phyloP scores from a whole-genome alignment of 2,797 vertebrate species.

The Eleutherodactylus coqui region DNA sequence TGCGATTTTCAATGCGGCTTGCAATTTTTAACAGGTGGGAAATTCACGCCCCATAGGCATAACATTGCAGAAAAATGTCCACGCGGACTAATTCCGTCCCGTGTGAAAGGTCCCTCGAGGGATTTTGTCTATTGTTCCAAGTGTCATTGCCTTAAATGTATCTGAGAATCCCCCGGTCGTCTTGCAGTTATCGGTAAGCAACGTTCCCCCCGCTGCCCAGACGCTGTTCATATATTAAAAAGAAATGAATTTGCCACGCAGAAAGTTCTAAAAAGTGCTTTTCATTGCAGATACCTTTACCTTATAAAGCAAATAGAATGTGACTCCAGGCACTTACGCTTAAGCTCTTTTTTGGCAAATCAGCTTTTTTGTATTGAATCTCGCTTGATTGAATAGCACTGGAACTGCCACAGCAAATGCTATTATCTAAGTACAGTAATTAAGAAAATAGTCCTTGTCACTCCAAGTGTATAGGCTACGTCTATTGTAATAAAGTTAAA shows the following conservation, averaged over 20 bases:
- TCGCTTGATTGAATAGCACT: slow-evolving; percentile 76
- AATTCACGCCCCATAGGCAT: too few relatives aligned
- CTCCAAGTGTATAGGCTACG: slow-evolving; percentile 71
- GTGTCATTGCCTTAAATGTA: not conserved
- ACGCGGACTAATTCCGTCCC: too few relatives aligned
- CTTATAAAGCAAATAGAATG: slow-evolving; percentile 76
- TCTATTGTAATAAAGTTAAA: slow-evolving; percentile 75
- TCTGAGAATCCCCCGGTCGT: not conserved
- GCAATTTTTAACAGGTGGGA: too few relatives aligned
- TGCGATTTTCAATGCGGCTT: too few relatives aligned
- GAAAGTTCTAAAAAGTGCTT: slow-evolving; percentile 71
- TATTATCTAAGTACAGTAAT: slow-evolving; percentile 77
- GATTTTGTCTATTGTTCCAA: too few relatives aligned
- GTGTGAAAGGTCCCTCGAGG: too few relatives aligned
- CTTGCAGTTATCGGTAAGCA: not conserved
- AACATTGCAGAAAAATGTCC: too few relatives aligned
- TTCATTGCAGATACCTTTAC: slow-evolving; percentile 70
- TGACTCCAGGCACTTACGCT: slow-evolving; percentile 75
- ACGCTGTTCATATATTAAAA: slow-evolving; percentile 42
- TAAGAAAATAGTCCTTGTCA: slow-evolving; percentile 78
- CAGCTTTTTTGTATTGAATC: slow-evolving; percentile 77
- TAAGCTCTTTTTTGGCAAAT: slow-evolving; percentile 77
- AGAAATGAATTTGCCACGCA: slow-evolving; percentile 51
- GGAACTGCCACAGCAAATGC: slow-evolving; percentile 75
- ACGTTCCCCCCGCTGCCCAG: slow-evolving; percentile 15